Base-by-base conservation (phyloP, 2,797 vertebrate species). In the Clamator glandarius region DNA sequence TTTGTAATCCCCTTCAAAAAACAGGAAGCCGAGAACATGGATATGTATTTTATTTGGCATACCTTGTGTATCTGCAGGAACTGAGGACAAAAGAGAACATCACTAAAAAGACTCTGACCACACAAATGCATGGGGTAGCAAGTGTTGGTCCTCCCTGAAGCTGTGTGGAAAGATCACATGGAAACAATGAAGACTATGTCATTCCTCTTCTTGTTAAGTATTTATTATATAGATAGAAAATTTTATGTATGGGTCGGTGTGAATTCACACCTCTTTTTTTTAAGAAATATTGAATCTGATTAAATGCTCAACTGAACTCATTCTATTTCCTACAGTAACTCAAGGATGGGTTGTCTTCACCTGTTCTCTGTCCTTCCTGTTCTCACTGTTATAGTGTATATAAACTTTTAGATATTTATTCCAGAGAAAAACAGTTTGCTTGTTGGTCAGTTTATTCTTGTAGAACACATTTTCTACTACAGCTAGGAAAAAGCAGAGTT, bases 151-250 rank as follows among this genome's bases (percentile, higher is more conserved):
- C 33, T 61, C 8, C 35, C 35, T 26, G 35, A 85, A 86, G 11
- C 6, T 1, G 0, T 0, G 0, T 13, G n/a, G 52, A 78, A 77
- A 67, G 12, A 41, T 3, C 1, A 1, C 39, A 46, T 15, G 23
- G 62, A 84, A 21, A 74, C 7, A 57, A 41, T 13, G 44, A 51
- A 50, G 11, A 87, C 7, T 9, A 9, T 26, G 15, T 18, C 11
- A 21, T 41, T 7, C 5, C 26, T 76, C 31, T 14, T 1, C 12
- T 63, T 80, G 15, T 35, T 48, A 64, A 41, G 5, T 31, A 55
- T 16, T 23, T 52, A 8, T 29, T 52, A 8, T n/a, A 3, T 6
- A 76, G 15, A 9, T 76, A 42, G 28, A 55, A 18, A 31, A n/a
- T 16, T 84, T 52, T 33, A 29, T 29, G 6, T 44, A 55, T 14